phyloP scores from a whole-genome alignment of 2,888 invertebrate genomes.

The Ornithoptera alexandrae region DNA sequence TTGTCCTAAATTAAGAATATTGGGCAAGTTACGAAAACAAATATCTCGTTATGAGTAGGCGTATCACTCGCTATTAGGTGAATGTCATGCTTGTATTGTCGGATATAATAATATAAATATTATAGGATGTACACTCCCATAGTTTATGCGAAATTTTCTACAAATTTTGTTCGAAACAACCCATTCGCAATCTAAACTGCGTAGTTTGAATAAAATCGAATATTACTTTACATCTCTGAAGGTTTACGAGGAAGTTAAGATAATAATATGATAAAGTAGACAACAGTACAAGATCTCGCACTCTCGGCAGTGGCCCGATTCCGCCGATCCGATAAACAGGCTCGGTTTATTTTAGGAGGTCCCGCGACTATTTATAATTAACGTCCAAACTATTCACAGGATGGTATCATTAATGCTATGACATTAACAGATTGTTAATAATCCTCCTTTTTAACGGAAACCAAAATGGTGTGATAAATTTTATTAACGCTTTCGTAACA shows the following conservation, averaged over 20 bases:
- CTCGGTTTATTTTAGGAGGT: conserved; percentile 65
- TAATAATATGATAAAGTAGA: conserved; percentile 37
- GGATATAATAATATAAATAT: too few relatives aligned
- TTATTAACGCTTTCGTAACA: conserved; percentile 47
- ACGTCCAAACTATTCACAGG: conserved; percentile 59
- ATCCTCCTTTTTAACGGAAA: conserved; percentile 57
- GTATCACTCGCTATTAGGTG: too few relatives aligned
- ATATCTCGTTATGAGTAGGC: background rate
- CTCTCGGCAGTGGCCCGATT: conserved; percentile 32
- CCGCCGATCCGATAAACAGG: conserved; percentile 57
- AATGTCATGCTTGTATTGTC: too few relatives aligned
- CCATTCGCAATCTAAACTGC: conserved; percentile 14
- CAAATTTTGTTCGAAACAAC: conserved; percentile 12
- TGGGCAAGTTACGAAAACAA: background rate
- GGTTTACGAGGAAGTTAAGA: conserved; percentile 31
- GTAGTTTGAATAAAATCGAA: conserved; percentile 14
- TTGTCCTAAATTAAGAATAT: background rate
- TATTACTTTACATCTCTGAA: conserved; percentile 27
- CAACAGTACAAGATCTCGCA: conserved; percentile 26
- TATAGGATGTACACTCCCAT: background rate
- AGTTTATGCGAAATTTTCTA: background rate
- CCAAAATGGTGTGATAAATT: conserved; percentile 45
- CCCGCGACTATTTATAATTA: conserved; percentile 55
- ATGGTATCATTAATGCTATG: conserved; percentile 70
- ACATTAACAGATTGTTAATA: conserved; percentile 65